Base-by-base conservation (phyloP, 2,797 vertebrate species). In the Chanos chanos region DNA sequence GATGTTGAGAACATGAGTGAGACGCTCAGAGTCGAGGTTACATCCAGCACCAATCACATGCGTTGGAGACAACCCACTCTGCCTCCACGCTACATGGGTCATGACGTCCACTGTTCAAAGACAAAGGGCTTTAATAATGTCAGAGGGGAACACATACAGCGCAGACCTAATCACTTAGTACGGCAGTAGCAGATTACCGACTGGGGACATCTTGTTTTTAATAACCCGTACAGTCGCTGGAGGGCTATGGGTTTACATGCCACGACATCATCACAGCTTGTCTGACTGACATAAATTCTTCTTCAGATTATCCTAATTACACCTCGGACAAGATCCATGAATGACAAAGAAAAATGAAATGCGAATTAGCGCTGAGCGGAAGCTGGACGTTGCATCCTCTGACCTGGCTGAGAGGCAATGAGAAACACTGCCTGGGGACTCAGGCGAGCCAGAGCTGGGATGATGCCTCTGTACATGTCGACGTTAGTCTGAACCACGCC, bases 371-470 rank as follows among this genome's bases (percentile, higher is more conserved):
- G n/a, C n/a, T n/a, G n/a, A n/a, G n/a, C n/a, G n/a, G n/a, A n/a
- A n/a, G n/a, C n/a, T n/a, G n/a, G n/a, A n/a, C 6, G 16, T 15
- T 15, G 19, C 7, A 24, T 36, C 37, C 59, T 68, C 82, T 50
- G 39, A 99, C 96, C 96, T 84, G 97, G 97, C 33, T 98, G 94
- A 41, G 96, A 98, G 12, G 94, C 93, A 6, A 98, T 84, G 2
- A 99, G 81, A 65, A 98, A 72, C 44, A 98, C 77, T 1, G 90
- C 73, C 0, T 80, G 75, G 15, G 91, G 94, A 74, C 90, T 94
- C 66, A 93, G 86, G 52, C 76, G 90, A 0, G 89, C 86, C 69
- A 97, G 70, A 28, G 68, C 79, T 18, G 94, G 92, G 62, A 99
- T 85, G 52, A 98, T 84, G 12, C 85, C 77, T 70, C 91, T 85